A percentile compares a stretch with the other conserved stretches of the same genome.
Evolutionary conservation across 1,140 invertebrate genomes (phyloP).

Genomic region (Pogonomyrmex californicus): DNA sequence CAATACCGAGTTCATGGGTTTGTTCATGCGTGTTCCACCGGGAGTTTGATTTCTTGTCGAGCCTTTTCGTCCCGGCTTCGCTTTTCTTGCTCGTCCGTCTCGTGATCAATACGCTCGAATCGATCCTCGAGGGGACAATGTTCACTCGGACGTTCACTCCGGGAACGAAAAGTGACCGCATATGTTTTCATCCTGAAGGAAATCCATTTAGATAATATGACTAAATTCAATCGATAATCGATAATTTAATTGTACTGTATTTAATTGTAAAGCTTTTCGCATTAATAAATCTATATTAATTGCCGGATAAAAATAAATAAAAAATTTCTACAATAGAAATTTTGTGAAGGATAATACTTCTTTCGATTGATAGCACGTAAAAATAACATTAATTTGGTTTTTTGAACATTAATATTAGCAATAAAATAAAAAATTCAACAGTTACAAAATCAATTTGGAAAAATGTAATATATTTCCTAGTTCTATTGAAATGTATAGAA

Average conservation of each 20-base stretch:
- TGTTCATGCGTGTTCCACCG: slow-evolving; percentile 71
- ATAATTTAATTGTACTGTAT: background rate
- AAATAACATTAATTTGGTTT: background rate
- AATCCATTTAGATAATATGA: background rate
- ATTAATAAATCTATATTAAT: background rate
- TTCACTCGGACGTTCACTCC: slow-evolving; percentile 11
- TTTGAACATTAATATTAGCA: background rate
- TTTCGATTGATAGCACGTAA: background rate
- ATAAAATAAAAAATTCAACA: background rate
- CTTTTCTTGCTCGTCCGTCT: slow-evolving; percentile 17
- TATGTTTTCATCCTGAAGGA: background rate
- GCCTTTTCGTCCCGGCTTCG: slow-evolving; percentile 18
- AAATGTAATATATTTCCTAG: slow-evolving; percentile 3
- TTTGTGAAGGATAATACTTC: background rate
- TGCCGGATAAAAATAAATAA: background rate
- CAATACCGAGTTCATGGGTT: slow-evolving; percentile 73
- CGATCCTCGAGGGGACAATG: slow-evolving; percentile 32
- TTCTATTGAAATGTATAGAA: background rate
- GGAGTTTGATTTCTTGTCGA: slow-evolving; percentile 67
- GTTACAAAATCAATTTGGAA: background rate
- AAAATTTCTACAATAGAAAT: background rate
- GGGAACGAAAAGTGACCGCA: background rate
- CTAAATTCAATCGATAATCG: background rate
- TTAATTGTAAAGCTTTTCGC: background rate
- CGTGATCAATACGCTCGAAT: slow-evolving; percentile 38